Base-by-base conservation (phyloP, 1,140 invertebrate species). In the Asobara japonica region DNA sequence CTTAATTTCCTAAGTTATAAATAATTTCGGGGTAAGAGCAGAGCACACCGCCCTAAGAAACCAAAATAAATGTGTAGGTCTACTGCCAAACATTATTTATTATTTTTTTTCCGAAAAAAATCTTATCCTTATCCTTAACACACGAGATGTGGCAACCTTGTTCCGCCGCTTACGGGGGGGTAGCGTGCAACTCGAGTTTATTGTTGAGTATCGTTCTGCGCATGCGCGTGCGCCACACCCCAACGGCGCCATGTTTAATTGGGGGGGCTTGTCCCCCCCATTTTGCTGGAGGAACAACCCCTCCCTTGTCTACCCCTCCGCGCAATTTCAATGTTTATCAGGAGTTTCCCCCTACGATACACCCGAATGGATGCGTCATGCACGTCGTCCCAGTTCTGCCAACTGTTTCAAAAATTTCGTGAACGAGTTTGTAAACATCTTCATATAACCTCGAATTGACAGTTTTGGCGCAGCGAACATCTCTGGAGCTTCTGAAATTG, bases 161-260 rank as follows among this genome's bases (percentile, higher is more conserved):
- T n/a, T n/a, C n/a, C n/a, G n/a, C n/a, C n/a, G n/a, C n/a, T 6
- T 62, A 16, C 16, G 22, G 18, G 60, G 60, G 64, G 60, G 16
- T 31, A 64, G 18, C 48, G 62, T 36, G 48, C 22, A 31, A 66
- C 16, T 3, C n/a, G 36, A 33, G 64, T 5, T 48, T 33, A 51
- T 51, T 69, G 45, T 69, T n/a, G 60, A 62, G 31, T 27, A 48
- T 31, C 11, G 16, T 0, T 29, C 7, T 70, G 41, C 73, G 73
- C 73, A 74, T 74, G 73, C 73, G 73, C 41, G 27, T 36, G 69
- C 68, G 73, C 73, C 73, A 74, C 73, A 74, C 73, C 73, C 73
- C 73, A 73, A 41, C 16, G 45, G 18, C 64, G 73, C 68, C 70
- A 72, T 72, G 31, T 72, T 71, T 45, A 64, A 72, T 72, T 72